Percentiles rank a stretch among this genome's conserved stretches.
Evolutionary conservation across 1,140 invertebrate genomes (phyloP).

Genomic region (Bilobella aurantiaca): DNA sequence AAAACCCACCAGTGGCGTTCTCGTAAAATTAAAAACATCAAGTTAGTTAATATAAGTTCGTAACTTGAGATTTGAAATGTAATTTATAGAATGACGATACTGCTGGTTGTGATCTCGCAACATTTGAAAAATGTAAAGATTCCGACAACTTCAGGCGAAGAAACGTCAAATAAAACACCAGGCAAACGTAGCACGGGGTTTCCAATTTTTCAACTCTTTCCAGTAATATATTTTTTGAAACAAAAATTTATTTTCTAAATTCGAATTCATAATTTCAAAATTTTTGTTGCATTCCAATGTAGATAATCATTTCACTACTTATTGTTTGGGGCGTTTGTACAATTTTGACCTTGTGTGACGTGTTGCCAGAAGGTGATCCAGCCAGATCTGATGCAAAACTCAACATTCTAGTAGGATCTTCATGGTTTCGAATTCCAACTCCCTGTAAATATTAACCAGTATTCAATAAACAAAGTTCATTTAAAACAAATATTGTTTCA

Average conservation of each 20-base stretch:
- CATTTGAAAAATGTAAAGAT: neutral
- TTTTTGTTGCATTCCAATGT: neutral
- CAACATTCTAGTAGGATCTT: conserved; percentile 60
- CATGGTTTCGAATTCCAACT: conserved; percentile 60
- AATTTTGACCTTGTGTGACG: conserved; percentile 59
- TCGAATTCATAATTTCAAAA: too few relatives aligned
- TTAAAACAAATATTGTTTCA: neutral
- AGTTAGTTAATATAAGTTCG: neutral
- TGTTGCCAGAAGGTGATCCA: conserved; percentile 54
- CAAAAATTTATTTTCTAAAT: too few relatives aligned
- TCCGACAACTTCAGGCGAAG: neutral
- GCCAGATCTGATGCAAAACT: conserved; percentile 66
- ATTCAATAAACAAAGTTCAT: neutral
- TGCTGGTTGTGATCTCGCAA: conserved; percentile 35
- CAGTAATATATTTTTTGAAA: too few relatives aligned
- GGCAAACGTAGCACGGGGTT: conserved; percentile 53
- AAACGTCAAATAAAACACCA: conserved; percentile 47
- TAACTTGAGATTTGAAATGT: neutral
- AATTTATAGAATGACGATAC: conserved; percentile 24
- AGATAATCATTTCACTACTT: conserved; percentile 67
- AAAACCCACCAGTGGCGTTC: conserved; percentile 66
- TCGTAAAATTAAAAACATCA: conserved; percentile 45
- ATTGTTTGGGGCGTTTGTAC: conserved; percentile 67
- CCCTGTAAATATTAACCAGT: neutral
- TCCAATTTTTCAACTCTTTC: conserved; percentile 67